phyloP scores from a whole-genome alignment of 1,140 invertebrate genomes.

The Pemphigus obesinymphae region DNA sequence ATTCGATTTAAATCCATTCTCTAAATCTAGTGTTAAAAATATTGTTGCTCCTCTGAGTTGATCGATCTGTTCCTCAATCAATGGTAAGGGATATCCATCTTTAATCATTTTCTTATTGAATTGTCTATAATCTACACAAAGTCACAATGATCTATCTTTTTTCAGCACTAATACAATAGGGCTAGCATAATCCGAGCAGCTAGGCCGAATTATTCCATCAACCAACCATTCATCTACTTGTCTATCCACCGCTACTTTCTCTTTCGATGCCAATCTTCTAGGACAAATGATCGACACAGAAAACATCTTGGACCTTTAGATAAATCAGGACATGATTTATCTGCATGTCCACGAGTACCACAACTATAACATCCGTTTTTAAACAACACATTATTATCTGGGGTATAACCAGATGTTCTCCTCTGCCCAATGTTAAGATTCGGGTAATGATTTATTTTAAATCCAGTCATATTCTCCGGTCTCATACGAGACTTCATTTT shows the following conservation, averaged over 20 bases:
- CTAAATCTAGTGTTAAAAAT: background rate
- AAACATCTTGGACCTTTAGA: background rate
- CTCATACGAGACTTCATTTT: background rate
- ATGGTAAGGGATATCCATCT: background rate
- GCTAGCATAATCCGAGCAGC: conserved; percentile 51
- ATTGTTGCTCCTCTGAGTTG: background rate
- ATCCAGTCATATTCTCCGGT: too few relatives aligned
- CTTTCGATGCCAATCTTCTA: conserved; percentile 42
- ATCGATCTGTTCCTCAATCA: conserved; percentile 10
- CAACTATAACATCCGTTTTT: background rate
- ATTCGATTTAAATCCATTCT: background rate
- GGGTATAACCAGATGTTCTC: too few relatives aligned
- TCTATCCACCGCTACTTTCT: conserved; percentile 47
- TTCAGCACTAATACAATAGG: conserved; percentile 53
- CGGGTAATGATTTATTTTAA: too few relatives aligned
- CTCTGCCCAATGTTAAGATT: too few relatives aligned
- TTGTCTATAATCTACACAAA: conserved; percentile 3
- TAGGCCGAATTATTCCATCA: conserved; percentile 51
- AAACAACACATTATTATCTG: background rate
- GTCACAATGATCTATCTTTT: conserved; percentile 51
- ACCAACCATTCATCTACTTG: background rate
- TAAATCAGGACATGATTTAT: background rate
- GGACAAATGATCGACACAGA: background rate
- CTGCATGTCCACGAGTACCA: background rate
- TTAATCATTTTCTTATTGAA: background rate